Conservation (phyloP, 2,888 invertebrate species). For the Plutella xylostella region DNA sequence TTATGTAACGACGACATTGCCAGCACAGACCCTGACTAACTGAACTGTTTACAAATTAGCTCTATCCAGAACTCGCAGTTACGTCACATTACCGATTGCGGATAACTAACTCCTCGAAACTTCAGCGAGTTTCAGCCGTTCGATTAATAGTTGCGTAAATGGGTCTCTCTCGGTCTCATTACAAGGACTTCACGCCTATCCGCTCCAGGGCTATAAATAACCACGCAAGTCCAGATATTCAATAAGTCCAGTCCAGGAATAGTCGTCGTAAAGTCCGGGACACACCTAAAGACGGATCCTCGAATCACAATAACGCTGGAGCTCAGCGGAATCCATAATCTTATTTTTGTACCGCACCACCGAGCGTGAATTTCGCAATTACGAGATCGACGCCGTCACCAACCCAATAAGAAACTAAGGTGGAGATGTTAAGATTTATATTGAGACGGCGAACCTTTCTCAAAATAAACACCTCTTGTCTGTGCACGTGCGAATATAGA, state of each 20-base stretch:
- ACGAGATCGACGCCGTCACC: constrained; percentile 33
- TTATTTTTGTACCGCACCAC: constrained; percentile 69
- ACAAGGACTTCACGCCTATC: too few species aligned
- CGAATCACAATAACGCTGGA: constrained; percentile 68
- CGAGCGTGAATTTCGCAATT: constrained; percentile 70
- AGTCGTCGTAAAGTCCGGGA: constrained; percentile 63
- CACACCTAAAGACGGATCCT: constrained; percentile 68
- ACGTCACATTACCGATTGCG: too few species aligned
- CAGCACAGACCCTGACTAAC: too few species aligned
- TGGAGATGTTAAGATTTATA: constrained; percentile 33
- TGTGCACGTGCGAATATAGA: constrained; percentile 63
- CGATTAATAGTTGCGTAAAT: too few species aligned
- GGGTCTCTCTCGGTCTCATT: too few species aligned
- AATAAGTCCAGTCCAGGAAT: constrained; percentile 62
- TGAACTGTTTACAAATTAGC: too few species aligned
- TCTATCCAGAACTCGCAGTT: too few species aligned
- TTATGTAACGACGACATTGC: too few species aligned
- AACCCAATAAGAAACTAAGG: constrained; percentile 37
- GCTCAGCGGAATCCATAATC: constrained; percentile 70
- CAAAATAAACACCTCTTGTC: constrained; percentile 67
- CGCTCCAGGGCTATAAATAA: neutral
- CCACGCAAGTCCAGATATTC: constrained; percentile 32
- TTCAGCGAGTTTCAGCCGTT: too few species aligned
- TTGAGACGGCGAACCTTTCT: constrained; percentile 37
- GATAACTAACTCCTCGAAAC: too few species aligned